Conservation (phyloP, 2,113 vertebrate species). For the Capreolus pygargus region DNA sequence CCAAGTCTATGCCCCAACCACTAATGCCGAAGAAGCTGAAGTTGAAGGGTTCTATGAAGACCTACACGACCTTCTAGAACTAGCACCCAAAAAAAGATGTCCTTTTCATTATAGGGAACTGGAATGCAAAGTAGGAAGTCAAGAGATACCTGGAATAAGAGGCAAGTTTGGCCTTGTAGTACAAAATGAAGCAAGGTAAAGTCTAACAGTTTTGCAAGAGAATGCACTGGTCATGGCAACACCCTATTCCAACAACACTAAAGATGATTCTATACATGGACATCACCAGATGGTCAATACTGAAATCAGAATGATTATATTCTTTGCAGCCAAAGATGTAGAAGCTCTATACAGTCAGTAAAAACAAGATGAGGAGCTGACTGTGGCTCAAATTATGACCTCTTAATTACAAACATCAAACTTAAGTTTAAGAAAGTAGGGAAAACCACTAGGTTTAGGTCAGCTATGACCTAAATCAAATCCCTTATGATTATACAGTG, state of each 20-base stretch:
- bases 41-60: not conserved
- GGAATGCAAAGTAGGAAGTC: not conserved
- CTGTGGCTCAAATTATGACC: not conserved
- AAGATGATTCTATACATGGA: not conserved
- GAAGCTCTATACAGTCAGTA: not conserved
- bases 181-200: not conserved
- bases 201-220: not conserved
- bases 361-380: not conserved
- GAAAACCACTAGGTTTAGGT: not conserved
- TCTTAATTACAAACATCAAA: not conserved
- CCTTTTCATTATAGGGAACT: not conserved
- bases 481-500: not conserved
- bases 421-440: not conserved
- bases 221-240: not conserved
- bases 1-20: not conserved
- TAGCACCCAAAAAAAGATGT: fast-evolving
- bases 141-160: not conserved
- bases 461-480: not conserved
- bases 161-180: not conserved
- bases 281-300: not conserved
- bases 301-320: not conserved
- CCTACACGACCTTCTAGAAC: not conserved
- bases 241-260: not conserved
- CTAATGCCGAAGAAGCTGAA: not conserved
- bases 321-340: not conserved